Percentiles rank a stretch among this genome's conserved stretches.
These are phyloP conservation scores for Cheirogaleus major DNA, from an alignment of 2,797 vertebrate genomes.

Conservation along the genomic window DNA sequence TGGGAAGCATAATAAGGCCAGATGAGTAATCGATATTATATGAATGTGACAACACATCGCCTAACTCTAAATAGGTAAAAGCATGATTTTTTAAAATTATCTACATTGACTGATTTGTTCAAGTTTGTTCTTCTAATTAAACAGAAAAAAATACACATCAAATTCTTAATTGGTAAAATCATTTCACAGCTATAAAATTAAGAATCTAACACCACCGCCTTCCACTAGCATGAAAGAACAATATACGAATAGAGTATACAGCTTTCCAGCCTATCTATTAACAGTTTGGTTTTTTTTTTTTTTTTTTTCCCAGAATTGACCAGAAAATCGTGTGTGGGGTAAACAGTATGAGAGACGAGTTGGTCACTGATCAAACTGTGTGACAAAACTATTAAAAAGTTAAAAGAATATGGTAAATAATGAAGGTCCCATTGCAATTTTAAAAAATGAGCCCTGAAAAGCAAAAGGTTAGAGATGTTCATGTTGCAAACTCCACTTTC, in stretches of 20 bases:
- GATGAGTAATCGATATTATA: slow-evolving; percentile 82
- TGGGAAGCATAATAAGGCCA: slow-evolving; percentile 81
- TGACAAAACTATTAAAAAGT: slow-evolving; percentile 41
- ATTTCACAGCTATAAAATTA: slow-evolving; percentile 84
- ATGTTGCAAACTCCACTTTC: neutral
- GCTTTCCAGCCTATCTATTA: slow-evolving; percentile 28
- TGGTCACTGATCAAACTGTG: slow-evolving; percentile 68
- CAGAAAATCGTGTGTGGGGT: slow-evolving; percentile 75
- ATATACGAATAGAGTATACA: slow-evolving; percentile 58
- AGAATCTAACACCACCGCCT: slow-evolving; percentile 81
- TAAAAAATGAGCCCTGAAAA: slow-evolving; percentile 72
- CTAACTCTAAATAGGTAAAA: slow-evolving; percentile 82
- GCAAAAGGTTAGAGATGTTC: slow-evolving; percentile 58
- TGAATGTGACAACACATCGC: slow-evolving; percentile 77
- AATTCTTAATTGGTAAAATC: slow-evolving; percentile 82
- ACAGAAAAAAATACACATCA: slow-evolving; percentile 69
- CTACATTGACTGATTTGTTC: slow-evolving; percentile 79
- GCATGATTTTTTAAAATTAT: slow-evolving; percentile 78
- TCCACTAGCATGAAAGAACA: slow-evolving; percentile 75
- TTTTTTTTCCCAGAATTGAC: slow-evolving; percentile 61
- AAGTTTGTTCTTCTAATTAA: slow-evolving; percentile 78
- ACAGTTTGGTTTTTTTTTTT: slow-evolving; percentile 39
- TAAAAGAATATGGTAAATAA: slow-evolving; percentile 76
- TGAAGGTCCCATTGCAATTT: slow-evolving; percentile 77
- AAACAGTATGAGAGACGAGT: slow-evolving; percentile 71